Evolutionary conservation across 1,140 invertebrate genomes (phyloP).

Genomic region (Homalodisca vitripennis): DNA sequence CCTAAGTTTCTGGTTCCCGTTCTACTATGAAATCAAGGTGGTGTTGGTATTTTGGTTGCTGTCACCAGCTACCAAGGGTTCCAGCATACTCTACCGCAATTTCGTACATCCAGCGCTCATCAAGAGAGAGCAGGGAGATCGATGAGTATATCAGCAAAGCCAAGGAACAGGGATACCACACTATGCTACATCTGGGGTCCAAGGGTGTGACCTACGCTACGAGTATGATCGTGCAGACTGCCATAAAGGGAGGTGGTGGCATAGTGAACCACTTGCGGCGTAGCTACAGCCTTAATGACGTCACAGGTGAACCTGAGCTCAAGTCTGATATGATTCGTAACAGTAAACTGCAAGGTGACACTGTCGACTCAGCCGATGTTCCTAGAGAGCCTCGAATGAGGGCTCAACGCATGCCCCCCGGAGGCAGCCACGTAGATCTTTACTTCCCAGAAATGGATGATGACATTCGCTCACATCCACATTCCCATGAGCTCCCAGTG

Average conservation of each 20-base stretch:
- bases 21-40: constrained; percentile 99
- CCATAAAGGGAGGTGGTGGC: constrained; percentile 89
- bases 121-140: constrained; percentile 90
- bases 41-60: constrained; percentile 95
- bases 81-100: constrained; percentile 93
- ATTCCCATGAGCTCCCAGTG: constrained; percentile 39
- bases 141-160: constrained; percentile 77
- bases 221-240: constrained; percentile 90
- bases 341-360: constrained; percentile 44
- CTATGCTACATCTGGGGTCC: constrained; percentile 81
- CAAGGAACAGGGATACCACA: constrained; percentile 87
- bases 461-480: constrained; percentile 49
- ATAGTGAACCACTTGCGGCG: constrained; percentile 84
- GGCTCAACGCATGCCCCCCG: constrained; percentile 37
- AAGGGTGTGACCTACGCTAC: constrained; percentile 89
- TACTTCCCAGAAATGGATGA: constrained; percentile 69
- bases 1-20: constrained; percentile 94
- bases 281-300: constrained; percentile 88
- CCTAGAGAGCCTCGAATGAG: constrained; percentile 43
- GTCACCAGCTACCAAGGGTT: constrained; percentile 94
- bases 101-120: constrained; percentile 95
- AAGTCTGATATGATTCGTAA: no score
- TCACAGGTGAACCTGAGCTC: constrained; percentile 56
- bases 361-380: constrained; percentile 35
- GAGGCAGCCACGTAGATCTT: constrained; percentile 57